Percentiles rank a stretch among this genome's conserved stretches.
These are phyloP conservation scores for Panthera leo DNA, from an alignment of 2,113 vertebrate genomes.

Conservation along the genomic window DNA sequence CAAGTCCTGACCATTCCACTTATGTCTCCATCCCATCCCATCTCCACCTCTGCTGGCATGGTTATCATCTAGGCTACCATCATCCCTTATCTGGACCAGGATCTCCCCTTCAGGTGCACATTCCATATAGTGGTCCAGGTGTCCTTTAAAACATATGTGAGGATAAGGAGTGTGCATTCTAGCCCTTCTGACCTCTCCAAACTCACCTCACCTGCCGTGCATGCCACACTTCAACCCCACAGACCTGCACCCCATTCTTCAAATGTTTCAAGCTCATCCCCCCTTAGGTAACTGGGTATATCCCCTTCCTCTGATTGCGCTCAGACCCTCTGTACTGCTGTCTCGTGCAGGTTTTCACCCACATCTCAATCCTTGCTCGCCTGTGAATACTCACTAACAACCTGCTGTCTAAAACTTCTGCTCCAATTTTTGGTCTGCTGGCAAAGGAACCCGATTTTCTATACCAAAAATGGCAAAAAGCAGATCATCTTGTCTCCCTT, in stretches of 20 bases:
- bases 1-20: neutral
- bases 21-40: neutral
- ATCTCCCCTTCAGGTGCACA: neutral
- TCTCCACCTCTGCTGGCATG: neutral
- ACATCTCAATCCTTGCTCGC: neutral
- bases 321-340: neutral
- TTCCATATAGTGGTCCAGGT: neutral
- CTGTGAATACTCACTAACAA: neutral
- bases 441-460: slow-evolving; percentile 10
- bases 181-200: neutral
- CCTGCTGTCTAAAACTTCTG: neutral
- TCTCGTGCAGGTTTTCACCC: neutral
- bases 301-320: neutral
- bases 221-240: neutral
- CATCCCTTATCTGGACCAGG: neutral
- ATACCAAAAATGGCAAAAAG: slow-evolving; percentile 59
- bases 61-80: neutral
- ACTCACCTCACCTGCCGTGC: neutral
- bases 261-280: neutral
- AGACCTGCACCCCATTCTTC: neutral
- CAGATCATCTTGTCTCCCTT: slow-evolving; percentile 10
- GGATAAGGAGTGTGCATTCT: neutral
- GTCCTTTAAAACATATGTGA: neutral
- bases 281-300: neutral
- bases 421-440: slow-evolving; percentile 5